Evolutionary conservation across 2,113 vertebrate genomes (phyloP).

Genomic region (Alexandromys fortis): DNA sequence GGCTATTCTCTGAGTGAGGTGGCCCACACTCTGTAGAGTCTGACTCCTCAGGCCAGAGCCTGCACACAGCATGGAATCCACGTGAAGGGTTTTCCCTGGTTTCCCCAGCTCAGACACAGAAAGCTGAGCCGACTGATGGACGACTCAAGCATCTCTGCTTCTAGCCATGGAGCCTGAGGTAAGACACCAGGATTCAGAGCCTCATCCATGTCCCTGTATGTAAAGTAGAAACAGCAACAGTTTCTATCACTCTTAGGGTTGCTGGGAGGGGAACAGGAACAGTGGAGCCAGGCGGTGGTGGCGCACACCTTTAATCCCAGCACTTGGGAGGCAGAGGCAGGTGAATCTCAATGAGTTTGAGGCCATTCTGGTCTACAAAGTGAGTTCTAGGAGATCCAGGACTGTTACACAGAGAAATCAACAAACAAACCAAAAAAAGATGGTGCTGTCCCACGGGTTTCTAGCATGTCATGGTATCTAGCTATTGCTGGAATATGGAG

Average conservation of each 20-base stretch:
- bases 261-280: not conserved
- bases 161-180: not conserved
- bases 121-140: not conserved
- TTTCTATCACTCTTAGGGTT: not conserved
- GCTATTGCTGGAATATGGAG: not conserved
- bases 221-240: not conserved
- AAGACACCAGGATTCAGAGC: not conserved
- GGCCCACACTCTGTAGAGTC: slow-evolving; percentile 35
- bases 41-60: slow-evolving; percentile 18
- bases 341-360: too few species aligned
- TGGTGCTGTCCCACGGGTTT: not conserved
- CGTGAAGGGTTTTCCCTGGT: too few species aligned
- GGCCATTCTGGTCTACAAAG: too few species aligned
- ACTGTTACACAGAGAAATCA: too few species aligned
- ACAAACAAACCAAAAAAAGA: too few species aligned
- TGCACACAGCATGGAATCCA: rapidly evolving
- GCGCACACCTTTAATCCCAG: too few species aligned
- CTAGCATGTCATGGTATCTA: not conserved
- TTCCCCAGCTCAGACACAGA: not conserved
- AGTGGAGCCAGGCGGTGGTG: too few species aligned
- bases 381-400: too few species aligned
- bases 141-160: not conserved
- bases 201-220: slow-evolving; percentile 29
- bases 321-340: too few species aligned
- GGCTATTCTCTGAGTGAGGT: slow-evolving; percentile 64